These are phyloP conservation scores for Drosophila kikkawai DNA, from an alignment of 1,140 invertebrate species.

Conservation along the genomic window DNA sequence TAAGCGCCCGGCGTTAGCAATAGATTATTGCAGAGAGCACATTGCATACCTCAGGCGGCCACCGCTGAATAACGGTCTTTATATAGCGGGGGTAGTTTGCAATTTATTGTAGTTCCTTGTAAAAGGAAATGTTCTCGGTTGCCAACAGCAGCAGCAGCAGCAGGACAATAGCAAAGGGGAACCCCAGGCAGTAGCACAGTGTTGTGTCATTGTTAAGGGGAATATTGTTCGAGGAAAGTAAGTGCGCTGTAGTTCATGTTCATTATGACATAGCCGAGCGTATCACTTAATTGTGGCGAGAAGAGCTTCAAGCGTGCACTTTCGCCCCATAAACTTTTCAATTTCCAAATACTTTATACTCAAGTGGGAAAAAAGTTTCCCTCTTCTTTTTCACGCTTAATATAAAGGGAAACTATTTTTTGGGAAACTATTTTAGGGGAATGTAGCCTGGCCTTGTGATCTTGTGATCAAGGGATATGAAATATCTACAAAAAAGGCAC, in stretches of 20 bases:
- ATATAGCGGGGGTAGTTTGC: constrained; percentile 21
- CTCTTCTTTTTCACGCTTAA: neutral
- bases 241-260: constrained; percentile 41
- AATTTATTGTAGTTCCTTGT: constrained; percentile 71
- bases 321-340: constrained; percentile 22
- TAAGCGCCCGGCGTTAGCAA: constrained; percentile 66
- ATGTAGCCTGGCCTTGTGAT: too few relatives aligned
- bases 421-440: neutral
- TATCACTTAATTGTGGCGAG: constrained; percentile 41
- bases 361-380: neutral
- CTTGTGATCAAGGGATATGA: neutral
- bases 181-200: constrained; percentile 38
- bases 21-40: constrained; percentile 74
- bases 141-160: constrained; percentile 24
- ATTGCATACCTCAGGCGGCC: constrained; percentile 67
- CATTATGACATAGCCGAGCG: constrained; percentile 45
- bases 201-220: constrained; percentile 46
- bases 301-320: constrained; percentile 9
- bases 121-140: constrained; percentile 60
- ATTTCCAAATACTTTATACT: constrained; percentile 11
- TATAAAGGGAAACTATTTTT: neutral
- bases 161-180: constrained; percentile 40
- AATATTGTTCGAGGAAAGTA: constrained; percentile 40
- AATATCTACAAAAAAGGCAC: too few relatives aligned
- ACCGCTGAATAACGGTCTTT: constrained; percentile 17